A percentile compares a stretch with the other conserved stretches of the same genome.
phyloP scores from a whole-genome alignment of 2,113 vertebrate genomes.

The Chrysochloris asiatica region DNA sequence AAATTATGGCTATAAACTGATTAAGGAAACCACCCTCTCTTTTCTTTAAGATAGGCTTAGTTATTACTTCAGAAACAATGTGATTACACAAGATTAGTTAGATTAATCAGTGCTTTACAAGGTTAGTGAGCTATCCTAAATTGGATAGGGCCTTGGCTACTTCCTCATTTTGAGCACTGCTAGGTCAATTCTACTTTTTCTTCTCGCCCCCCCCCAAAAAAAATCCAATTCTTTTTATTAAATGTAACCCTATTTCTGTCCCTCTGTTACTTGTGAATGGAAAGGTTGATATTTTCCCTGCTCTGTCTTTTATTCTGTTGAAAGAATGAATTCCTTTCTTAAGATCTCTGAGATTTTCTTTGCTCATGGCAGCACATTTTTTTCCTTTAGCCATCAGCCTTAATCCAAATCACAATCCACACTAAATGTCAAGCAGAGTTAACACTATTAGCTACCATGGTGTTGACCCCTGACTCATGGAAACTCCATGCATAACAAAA shows the following conservation, averaged over 20 bases:
- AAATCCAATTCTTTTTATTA: constrained; percentile 62
- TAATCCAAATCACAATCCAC: neutral
- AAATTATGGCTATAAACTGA: constrained; percentile 77
- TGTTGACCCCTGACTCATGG: neutral
- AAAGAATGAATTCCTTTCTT: neutral
- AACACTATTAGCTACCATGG: neutral
- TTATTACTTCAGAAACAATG: constrained; percentile 76
- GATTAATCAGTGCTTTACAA: constrained; percentile 72
- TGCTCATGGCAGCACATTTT: neutral
- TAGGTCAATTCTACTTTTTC: constrained; percentile 45
- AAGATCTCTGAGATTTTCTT: neutral
- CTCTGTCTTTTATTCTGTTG: neutral
- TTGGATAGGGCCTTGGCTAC: constrained; percentile 66
- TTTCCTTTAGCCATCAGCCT: neutral
- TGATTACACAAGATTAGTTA: constrained; percentile 78
- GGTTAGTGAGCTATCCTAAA: constrained; percentile 71
- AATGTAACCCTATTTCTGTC: neutral
- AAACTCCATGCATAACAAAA: no score
- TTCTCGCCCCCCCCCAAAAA: neutral
- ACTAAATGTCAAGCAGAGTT: neutral
- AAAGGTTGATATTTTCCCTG: neutral
- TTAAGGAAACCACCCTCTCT: constrained; percentile 74
- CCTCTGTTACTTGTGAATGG: neutral
- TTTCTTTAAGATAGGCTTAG: constrained; percentile 78
- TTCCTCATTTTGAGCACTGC: constrained; percentile 64